phyloP scores from a whole-genome alignment of 2,113 vertebrate species.

The Ellobius talpinus region DNA sequence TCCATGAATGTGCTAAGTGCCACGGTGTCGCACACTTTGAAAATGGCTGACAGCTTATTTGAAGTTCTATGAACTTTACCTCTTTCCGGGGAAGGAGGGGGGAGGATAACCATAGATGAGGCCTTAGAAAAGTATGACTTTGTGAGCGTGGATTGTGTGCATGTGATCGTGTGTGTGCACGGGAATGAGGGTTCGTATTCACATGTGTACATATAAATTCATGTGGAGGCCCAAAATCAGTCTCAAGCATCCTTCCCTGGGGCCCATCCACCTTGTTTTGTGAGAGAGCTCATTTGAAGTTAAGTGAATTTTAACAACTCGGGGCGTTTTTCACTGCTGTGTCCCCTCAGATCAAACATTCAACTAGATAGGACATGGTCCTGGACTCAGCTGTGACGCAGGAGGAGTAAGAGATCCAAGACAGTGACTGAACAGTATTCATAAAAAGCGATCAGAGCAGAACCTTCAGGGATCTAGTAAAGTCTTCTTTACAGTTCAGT shows the following conservation, averaged over 20 bases:
- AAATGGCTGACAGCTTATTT: not conserved
- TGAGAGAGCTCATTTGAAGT: not conserved
- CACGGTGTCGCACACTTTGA: no score
- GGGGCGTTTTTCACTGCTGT: no score
- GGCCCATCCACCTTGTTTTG: not conserved
- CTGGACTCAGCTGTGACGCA: not conserved
- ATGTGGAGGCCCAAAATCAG: not conserved
- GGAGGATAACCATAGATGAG: no score
- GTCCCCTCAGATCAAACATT: not conserved
- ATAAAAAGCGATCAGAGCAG: not conserved
- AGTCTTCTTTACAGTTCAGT: not conserved
- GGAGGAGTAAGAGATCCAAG: not conserved
- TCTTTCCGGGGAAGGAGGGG: not conserved
- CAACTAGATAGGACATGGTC: not conserved
- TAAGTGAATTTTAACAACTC: no score
- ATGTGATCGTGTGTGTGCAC: not conserved
- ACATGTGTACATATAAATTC: not conserved
- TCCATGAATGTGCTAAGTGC: fast-evolving
- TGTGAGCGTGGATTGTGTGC: not conserved
- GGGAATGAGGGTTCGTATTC: not conserved
- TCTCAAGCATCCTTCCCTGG: not conserved
- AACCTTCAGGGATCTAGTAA: not conserved
- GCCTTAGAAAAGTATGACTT: not conserved
- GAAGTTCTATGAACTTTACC: not conserved
- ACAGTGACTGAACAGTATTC: fast-evolving